phyloP scores from a whole-genome alignment of 2,797 vertebrate species.

The Tenualosa ilisha region DNA sequence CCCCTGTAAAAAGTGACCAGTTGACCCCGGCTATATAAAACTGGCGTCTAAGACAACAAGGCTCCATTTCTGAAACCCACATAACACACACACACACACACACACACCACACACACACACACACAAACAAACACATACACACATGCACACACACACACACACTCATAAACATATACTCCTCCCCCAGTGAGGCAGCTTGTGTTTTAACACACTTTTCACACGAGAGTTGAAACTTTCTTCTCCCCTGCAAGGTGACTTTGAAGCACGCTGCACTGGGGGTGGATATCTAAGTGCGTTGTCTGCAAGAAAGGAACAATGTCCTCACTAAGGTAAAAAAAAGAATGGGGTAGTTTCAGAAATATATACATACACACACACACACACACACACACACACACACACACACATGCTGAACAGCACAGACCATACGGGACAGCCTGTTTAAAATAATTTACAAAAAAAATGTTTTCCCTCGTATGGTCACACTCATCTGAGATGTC shows the following conservation, averaged over 20 bases:
- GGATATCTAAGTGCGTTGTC: not conserved
- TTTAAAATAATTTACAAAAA: too few species aligned
- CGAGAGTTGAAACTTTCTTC: not conserved
- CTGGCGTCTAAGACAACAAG: constrained; percentile 65
- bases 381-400: not conserved
- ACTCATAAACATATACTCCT: not conserved
- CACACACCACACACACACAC: constrained; percentile 16
- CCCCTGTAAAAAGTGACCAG: constrained; percentile 76
- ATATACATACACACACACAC: not conserved
- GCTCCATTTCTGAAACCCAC: constrained; percentile 44
- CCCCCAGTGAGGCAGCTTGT: constrained; percentile 31
- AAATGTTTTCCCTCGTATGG: not conserved
- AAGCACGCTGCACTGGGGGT: not conserved
- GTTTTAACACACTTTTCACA: constrained; percentile 2
- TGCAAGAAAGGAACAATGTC: not conserved
- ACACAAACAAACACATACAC: not conserved
- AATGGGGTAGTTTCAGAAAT: not conserved
- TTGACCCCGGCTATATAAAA: constrained; percentile 83
- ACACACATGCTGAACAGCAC: not conserved
- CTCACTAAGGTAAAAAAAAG: not conserved
- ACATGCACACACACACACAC: constrained; percentile 47
- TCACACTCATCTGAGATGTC: not conserved
- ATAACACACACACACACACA: constrained; percentile 4
- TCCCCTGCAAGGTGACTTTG: constrained; percentile 3
- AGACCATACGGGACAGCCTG: not conserved